Evolutionary conservation across 2,113 vertebrate genomes (phyloP).

Genomic region (Sapajus apella): DNA sequence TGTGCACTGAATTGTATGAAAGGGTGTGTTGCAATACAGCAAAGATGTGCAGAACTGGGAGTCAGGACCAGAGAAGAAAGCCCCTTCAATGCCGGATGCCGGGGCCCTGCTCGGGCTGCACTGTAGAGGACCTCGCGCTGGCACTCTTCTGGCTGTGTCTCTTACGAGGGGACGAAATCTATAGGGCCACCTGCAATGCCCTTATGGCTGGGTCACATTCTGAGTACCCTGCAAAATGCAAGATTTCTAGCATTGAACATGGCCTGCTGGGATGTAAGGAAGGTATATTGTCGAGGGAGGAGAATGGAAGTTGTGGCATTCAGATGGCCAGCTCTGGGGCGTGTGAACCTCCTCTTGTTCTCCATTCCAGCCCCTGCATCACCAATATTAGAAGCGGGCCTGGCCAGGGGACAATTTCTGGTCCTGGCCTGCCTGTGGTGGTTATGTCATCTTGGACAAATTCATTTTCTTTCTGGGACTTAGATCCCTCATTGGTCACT

Average conservation of each 20-base stretch:
- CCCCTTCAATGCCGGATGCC: not conserved
- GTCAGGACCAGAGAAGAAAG: not conserved
- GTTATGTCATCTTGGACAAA: not conserved
- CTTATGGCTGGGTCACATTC: not conserved
- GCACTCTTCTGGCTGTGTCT: not conserved
- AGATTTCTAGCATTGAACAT: not conserved
- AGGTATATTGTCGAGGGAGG: not conserved
- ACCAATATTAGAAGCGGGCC: not conserved
- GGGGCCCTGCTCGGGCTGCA: rapidly evolving
- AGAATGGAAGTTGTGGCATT: not conserved
- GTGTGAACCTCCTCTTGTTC: not conserved
- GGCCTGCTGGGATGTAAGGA: not conserved
- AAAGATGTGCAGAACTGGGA: not conserved
- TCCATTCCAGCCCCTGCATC: not conserved
- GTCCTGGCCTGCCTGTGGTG: not conserved
- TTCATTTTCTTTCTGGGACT: not conserved
- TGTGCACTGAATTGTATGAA: not conserved
- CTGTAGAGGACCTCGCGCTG: not conserved
- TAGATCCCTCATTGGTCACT: not conserved
- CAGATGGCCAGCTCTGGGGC: too few relatives aligned
- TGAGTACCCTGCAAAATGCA: not conserved
- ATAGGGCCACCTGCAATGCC: not conserved
- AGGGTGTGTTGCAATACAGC: not conserved
- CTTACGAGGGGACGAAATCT: not conserved
- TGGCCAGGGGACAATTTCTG: not conserved